These are phyloP conservation scores for Pipistrellus kuhlii DNA, from an alignment of 2,797 vertebrate species.

Conservation along the genomic window DNA sequence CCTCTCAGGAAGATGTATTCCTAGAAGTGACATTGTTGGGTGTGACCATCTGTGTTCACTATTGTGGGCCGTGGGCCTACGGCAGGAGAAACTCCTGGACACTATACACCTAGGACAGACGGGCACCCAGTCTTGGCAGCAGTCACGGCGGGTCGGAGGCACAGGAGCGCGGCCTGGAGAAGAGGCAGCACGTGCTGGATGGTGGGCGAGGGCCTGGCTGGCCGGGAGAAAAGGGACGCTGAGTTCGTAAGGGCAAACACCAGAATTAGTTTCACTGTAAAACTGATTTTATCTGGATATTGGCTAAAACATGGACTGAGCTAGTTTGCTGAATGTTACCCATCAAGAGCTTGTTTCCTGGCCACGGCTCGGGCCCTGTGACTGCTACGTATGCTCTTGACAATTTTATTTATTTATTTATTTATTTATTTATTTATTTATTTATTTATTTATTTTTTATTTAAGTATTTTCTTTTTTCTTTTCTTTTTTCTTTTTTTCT, in stretches of 20 bases:
- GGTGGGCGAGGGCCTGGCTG: too few relatives aligned
- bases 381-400: neutral
- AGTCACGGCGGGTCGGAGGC: neutral
- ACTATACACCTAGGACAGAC: neutral
- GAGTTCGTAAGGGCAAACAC: neutral
- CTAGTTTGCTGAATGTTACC: neutral
- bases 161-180: too few relatives aligned
- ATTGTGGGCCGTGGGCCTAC: neutral
- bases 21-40: neutral
- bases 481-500: too few relatives aligned
- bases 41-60: neutral
- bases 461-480: too few relatives aligned
- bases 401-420: too few relatives aligned
- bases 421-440: too few relatives aligned
- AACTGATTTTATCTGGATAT: neutral
- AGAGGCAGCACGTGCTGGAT: neutral
- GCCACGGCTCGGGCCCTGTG: neutral
- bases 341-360: constrained; percentile 4
- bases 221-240: neutral
- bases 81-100: neutral
- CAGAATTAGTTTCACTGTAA: neutral
- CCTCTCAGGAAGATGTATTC: neutral
- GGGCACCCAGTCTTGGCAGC: neutral
- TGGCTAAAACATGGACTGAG: neutral
- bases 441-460: too few relatives aligned